Base-by-base conservation (phyloP, 2,113 vertebrate genomes). In the Grus americana region DNA sequence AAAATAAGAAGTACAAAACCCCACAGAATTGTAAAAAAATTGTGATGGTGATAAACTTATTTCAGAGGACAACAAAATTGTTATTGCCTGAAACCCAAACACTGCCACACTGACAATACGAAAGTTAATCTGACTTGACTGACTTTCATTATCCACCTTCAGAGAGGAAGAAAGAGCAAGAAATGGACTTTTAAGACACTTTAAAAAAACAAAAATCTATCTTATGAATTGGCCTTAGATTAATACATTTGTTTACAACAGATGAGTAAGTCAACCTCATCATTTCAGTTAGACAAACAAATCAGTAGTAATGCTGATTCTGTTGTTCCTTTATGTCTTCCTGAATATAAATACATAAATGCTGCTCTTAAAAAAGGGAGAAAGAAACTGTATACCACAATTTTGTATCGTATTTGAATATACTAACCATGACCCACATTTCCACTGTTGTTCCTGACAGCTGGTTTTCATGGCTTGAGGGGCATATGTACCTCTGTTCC, bases 1-100 rank as follows among this genome's bases (percentile, higher is more conserved):
- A 82, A 94, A 87, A 78, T 84, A 85, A 90, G 55, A 59, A 79
- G 63, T 79, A 85, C 36, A 82, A 87, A 93, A 94, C 36, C 54
- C 17, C 19, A 24, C 32, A 42, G 54, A 79, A 85, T n/a, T 91
- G 32, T 85, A 76, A 78, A 89, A 78, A 91, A 70, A 67, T 57
- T 18, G 59, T 47, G 15, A 34, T 89, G 27, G 52, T 83, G 70
- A 61, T 91, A 96, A 94, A 84, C 44, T 79, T 92, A 85, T 81
- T 93, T 91, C 79, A 92, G 80, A 89, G 65, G 65, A 87, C 1
- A 2, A 76, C 70, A 87, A 79, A 94, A 95, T 87, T 92, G 65
- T 97, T 95, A 72, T 50, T 92, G 79, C 83, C 88, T 96, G 84
- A 93, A 94, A 81, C 47, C 38, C 73, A 90, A 93, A 85, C 50